Base-by-base conservation (phyloP, 2,113 vertebrate genomes). In the Bettongia penicillata region DNA sequence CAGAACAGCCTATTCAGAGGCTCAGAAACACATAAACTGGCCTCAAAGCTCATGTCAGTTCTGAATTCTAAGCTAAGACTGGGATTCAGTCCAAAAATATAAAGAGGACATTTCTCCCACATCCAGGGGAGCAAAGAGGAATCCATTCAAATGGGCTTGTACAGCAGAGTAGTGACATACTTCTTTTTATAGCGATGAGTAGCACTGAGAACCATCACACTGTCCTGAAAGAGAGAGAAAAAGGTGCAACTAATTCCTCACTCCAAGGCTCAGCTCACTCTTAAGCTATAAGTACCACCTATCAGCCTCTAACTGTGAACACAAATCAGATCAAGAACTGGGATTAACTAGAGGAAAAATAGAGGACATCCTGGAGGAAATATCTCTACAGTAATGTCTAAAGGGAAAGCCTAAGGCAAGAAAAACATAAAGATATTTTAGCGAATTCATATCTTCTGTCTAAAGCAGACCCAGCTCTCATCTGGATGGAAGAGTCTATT, bases 171-270 rank as follows among this genome's bases (percentile, higher is more conserved):
- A 95, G 99, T 99, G 97, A 99, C 99, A 0, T 99, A 99, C 96
- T 99, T 99, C 99, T 99, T 99, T 99, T 99, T 99, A 98, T 99
- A 99, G 96, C 99, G 99, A 95, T 99, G 99, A 0, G 99, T 99
- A 5, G 99, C 99, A 43, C 99, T 99, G 89, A 99, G 99, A 94
- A 99, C 99, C 99, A 99, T 99, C 95, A 99, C 99, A 0, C 99
- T 99, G 3, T 99, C 99, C 99, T 99, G 98, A 0, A 10, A 95
- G 95, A 94, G 84, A 93, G 91, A 96, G 51, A 95, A 84, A 93
- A 19, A 92, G 0, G 89, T 0, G 8, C 77, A 68, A 37, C 55
- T 93, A 12, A 91, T 37, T 90, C 10, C 12, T n/a, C 9, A 28
- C 50, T 50, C 68, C 23, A 23, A 47, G 31, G 1, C 0, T 31